Evolutionary conservation across 2,113 vertebrate genomes (phyloP).

Genomic region (Muntiacus muntjak): DNA sequence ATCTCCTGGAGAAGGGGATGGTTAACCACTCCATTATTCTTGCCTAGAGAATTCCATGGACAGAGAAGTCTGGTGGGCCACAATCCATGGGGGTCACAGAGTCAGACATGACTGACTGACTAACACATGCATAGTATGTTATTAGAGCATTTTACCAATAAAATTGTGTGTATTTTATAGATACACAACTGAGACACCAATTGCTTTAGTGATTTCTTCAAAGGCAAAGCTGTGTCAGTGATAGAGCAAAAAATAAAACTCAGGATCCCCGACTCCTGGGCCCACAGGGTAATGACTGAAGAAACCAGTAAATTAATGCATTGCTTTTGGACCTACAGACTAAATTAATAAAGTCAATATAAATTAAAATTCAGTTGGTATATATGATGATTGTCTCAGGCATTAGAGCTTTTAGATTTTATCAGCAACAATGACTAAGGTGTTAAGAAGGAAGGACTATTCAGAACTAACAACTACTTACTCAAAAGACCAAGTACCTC

Average conservation of each 20-base stretch:
- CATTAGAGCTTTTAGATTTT: background rate
- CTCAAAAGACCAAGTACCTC: background rate
- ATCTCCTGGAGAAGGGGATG: background rate
- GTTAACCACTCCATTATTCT: background rate
- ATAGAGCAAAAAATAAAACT: background rate
- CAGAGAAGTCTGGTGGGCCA: background rate
- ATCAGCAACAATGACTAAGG: slow-evolving; percentile 10
- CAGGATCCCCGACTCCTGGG: background rate
- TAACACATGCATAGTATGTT: background rate
- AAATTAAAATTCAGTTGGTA: slow-evolving; percentile 18
- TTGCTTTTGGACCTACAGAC: background rate
- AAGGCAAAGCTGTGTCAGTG: background rate
- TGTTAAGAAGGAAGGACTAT: background rate
- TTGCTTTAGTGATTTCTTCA: slow-evolving; percentile 6
- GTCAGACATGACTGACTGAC: background rate
- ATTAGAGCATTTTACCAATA: background rate
- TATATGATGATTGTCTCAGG: background rate
- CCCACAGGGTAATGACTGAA: background rate
- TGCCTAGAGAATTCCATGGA: background rate
- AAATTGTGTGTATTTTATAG: background rate
- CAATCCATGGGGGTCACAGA: background rate
- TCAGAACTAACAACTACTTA: background rate
- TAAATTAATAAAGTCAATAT: slow-evolving; percentile 23
- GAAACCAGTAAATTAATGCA: slow-evolving; percentile 4
- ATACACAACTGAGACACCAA: background rate